These are phyloP conservation scores for Cyanoderma ruficeps DNA, from an alignment of 2,113 vertebrate genomes.

Conservation along the genomic window DNA sequence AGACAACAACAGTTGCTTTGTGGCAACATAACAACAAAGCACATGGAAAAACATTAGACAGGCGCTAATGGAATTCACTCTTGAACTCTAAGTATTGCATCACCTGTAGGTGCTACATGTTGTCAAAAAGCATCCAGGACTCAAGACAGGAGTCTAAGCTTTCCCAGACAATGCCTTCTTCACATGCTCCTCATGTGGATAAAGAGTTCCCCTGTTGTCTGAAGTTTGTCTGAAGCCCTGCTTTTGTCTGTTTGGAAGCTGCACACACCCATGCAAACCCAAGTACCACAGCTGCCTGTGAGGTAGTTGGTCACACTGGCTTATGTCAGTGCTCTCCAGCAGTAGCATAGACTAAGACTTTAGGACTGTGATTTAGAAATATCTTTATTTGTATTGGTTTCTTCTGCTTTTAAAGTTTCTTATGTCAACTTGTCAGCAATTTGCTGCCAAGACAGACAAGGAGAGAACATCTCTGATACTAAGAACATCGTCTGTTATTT, in stretches of 20 bases:
- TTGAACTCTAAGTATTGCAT: background rate
- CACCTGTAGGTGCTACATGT: rapidly evolving
- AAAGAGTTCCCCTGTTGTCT: background rate
- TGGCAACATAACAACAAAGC: background rate
- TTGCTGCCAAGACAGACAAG: background rate
- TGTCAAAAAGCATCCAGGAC: background rate
- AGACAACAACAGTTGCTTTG: background rate
- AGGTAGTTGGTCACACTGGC: background rate
- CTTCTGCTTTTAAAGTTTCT: background rate
- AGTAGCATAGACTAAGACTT: background rate
- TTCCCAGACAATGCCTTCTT: background rate
- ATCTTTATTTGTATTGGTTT: background rate
- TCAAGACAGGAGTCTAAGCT: background rate
- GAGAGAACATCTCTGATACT: background rate
- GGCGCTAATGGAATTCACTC: background rate
- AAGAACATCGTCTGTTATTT: background rate
- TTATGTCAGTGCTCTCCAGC: background rate
- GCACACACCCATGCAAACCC: background rate
- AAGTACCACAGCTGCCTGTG: background rate
- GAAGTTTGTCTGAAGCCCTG: background rate
- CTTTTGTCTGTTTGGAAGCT: background rate
- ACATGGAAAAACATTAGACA: background rate
- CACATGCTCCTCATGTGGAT: background rate
- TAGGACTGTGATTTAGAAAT: background rate
- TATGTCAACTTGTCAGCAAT: background rate